Evolutionary conservation across 2,888 invertebrate species (phyloP).

Genomic region (Monoplex corrugatus): DNA sequence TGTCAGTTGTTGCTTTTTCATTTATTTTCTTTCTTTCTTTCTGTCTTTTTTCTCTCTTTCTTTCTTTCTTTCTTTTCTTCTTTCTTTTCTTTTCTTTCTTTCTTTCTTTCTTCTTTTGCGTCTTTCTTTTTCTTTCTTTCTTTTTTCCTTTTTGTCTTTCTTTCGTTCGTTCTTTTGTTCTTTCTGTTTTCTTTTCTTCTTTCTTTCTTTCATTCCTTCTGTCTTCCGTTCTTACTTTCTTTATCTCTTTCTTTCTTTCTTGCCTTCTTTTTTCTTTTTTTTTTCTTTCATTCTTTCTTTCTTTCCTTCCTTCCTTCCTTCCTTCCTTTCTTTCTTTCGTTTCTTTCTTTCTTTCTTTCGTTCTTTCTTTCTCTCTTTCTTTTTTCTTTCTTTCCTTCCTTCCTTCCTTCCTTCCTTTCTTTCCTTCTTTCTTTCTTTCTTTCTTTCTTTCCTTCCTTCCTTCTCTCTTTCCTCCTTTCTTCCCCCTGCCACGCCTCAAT

Average conservation of each 20-base stretch:
- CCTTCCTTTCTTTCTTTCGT: neutral
- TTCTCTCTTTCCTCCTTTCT: neutral
- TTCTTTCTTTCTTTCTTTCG: conserved; percentile 24
- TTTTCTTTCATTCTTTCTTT: neutral
- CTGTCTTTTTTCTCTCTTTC: neutral
- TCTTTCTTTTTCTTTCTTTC: neutral
- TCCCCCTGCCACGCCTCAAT: conserved; percentile 9
- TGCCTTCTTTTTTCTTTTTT: neutral
- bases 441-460: conserved; percentile 6
- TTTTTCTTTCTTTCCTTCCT: neutral
- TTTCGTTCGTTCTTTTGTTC: neutral
- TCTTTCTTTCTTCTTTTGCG: neutral
- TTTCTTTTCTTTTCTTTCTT: neutral
- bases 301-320: neutral
- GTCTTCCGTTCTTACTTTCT: neutral
- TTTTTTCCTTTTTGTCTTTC: too few relatives aligned
- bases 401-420: neutral
- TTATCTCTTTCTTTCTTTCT: neutral
- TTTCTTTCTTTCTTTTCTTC: neutral
- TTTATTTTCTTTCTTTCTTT: neutral
- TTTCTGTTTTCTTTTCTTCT: neutral
- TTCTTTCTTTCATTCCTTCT: too few relatives aligned
- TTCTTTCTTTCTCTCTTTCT: neutral
- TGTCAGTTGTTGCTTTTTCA: neutral
- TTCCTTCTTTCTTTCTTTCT: neutral